phyloP scores from a whole-genome alignment of 2,113 vertebrate species.

The Andinoacara biseriatus region DNA sequence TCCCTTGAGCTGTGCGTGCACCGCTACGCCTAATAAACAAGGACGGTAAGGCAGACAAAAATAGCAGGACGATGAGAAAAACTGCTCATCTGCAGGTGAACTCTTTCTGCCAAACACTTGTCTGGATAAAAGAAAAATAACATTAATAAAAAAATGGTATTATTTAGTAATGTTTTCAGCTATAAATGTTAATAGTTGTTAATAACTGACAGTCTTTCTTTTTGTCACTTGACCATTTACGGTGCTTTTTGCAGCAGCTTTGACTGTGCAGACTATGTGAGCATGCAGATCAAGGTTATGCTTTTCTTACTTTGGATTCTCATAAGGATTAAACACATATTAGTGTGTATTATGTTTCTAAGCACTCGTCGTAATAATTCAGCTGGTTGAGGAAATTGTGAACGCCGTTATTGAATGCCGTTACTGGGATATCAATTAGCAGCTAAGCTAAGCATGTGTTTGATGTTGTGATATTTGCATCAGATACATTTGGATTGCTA shows the following conservation, averaged over 20 bases:
- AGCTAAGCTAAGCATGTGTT: neutral
- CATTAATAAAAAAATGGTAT: neutral
- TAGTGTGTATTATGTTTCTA: neutral
- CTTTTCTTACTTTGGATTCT: neutral
- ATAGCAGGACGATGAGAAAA: neutral
- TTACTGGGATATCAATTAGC: neutral
- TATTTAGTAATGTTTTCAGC: neutral
- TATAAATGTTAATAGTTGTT: neutral
- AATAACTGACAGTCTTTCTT: neutral
- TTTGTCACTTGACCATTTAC: neutral
- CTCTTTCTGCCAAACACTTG: neutral
- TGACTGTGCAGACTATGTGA: neutral
- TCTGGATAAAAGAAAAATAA: neutral
- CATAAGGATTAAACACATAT: neutral
- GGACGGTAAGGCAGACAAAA: neutral
- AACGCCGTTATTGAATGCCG: neutral
- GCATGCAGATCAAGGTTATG: constrained; percentile 9
- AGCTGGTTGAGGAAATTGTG: neutral
- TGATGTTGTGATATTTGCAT: constrained; percentile 37
- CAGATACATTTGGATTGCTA: constrained; percentile 28
- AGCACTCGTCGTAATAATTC: neutral
- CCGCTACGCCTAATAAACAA: neutral
- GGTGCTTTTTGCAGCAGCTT: constrained; percentile 11
- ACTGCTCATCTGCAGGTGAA: neutral
- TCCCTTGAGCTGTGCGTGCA: neutral